These are phyloP conservation scores for Philereme vetulata DNA, from an alignment of 2,888 invertebrate genomes.

Conservation along the genomic window DNA sequence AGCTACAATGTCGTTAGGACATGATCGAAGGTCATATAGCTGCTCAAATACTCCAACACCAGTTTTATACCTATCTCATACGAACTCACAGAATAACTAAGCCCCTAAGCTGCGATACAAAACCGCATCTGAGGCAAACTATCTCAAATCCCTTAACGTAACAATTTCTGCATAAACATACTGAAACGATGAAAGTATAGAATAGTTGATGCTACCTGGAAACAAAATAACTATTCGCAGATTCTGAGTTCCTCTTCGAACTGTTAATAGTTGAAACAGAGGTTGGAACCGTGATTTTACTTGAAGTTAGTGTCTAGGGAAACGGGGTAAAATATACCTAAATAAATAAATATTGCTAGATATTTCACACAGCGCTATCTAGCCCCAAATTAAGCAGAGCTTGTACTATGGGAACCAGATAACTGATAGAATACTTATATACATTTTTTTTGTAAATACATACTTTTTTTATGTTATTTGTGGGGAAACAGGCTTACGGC, in stretches of 20 bases:
- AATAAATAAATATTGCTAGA: no score
- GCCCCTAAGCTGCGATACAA: background rate
- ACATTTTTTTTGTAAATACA: no score
- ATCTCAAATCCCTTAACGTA: background rate
- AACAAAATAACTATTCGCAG: background rate
- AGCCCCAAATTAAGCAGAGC: no score
- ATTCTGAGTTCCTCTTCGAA: background rate
- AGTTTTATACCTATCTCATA: background rate
- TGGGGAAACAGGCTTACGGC: no score
- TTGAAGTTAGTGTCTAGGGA: background rate
- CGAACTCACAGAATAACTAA: background rate
- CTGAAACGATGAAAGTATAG: slow-evolving; percentile 2
- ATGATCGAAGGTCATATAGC: no score
- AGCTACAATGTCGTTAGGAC: no score
- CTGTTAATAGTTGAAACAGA: background rate
- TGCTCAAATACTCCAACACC: no score
- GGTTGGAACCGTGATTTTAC: background rate
- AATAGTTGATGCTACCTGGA: background rate
- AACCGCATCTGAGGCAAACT: background rate
- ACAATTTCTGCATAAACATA: background rate
- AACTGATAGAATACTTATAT: no score
- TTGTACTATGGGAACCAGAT: no score
- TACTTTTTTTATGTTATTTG: no score
- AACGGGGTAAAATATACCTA: no score
- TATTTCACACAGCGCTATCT: no score